Conservation (phyloP, 2,113 vertebrate species). For the Crotalus tigris region DNA sequence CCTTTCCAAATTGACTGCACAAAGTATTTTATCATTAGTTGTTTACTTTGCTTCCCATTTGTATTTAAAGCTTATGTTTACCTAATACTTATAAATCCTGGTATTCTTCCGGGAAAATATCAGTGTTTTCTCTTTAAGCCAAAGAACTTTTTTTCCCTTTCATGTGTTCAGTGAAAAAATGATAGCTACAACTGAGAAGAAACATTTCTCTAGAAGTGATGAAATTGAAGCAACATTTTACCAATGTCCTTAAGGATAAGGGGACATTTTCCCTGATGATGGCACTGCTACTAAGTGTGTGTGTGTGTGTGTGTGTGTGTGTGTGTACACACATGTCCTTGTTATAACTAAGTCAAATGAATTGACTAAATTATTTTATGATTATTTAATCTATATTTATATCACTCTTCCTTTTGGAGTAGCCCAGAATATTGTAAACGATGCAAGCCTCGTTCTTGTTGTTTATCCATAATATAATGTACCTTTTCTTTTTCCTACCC, state of each 20-base stretch:
- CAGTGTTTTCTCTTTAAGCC: slow-evolving; percentile 7
- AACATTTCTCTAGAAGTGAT: background rate
- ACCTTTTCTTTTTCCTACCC: background rate
- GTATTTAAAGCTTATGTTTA: background rate
- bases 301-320: accelerated
- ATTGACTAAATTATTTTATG: background rate
- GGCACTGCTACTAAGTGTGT: background rate
- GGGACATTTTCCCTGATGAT: background rate
- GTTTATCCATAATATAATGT: background rate
- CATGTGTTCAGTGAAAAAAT: background rate
- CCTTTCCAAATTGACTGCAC: background rate
- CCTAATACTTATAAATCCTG: background rate
- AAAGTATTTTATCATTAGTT: background rate
- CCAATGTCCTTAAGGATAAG: background rate
- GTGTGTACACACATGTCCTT: background rate
- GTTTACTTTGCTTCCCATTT: background rate
- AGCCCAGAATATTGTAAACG: background rate
- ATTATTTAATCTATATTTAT: background rate
- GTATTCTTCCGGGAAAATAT: slow-evolving; percentile 15
- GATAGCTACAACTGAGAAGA: background rate
- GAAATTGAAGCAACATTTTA: background rate
- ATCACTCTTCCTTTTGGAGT: background rate
- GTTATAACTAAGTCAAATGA: background rate
- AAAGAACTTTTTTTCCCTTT: background rate
- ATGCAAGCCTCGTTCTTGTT: background rate